Evolutionary conservation across 1,140 invertebrate genomes (phyloP).

Genomic region (Drosophila bipectinata): DNA sequence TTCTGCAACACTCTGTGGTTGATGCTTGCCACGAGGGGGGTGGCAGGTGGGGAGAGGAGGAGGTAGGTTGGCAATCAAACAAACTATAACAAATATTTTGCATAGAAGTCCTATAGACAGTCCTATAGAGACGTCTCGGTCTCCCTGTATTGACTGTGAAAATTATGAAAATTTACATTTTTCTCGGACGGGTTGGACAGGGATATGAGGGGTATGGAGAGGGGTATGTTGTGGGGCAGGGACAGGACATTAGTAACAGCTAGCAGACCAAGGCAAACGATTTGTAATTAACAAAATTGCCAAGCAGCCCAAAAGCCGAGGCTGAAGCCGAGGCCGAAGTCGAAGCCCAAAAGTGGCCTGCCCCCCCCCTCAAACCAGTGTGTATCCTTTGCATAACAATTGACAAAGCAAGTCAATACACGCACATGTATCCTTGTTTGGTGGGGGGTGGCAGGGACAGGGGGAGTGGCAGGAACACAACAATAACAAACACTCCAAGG

Average conservation of each 20-base stretch:
- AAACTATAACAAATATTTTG: conserved; percentile 60
- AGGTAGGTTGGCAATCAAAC: conserved; percentile 61
- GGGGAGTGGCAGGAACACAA: conserved; percentile 23
- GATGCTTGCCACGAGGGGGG: conserved; percentile 19
- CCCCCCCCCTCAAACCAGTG: conserved; percentile 2
- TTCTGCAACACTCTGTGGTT: conserved; percentile 50
- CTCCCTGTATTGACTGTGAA: conserved; percentile 58
- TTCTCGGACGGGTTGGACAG: conserved; percentile 35
- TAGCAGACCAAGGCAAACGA: conserved; percentile 71
- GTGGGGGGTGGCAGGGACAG: conserved; percentile 1
- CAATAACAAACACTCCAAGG: conserved; percentile 78
- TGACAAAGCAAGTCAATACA: conserved; percentile 76
- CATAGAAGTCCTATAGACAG: background rate
- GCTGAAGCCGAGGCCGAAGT: too few species aligned
- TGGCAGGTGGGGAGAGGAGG: too few species aligned
- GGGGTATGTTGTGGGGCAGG: conserved; percentile 8
- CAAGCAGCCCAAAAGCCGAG: conserved; percentile 39
- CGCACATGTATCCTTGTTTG: background rate
- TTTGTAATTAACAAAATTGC: conserved; percentile 84
- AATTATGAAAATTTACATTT: conserved; percentile 81
- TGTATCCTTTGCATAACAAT: conserved; percentile 59
- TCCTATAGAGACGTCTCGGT: background rate
- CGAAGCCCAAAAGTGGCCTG: conserved; percentile 12
- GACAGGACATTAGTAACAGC: conserved; percentile 64
- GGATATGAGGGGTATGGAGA: background rate